Evolutionary conservation across 2,113 vertebrate species (phyloP), one percentile per base, ranked within the genome.

Genomic region (Neogale vison): DNA sequence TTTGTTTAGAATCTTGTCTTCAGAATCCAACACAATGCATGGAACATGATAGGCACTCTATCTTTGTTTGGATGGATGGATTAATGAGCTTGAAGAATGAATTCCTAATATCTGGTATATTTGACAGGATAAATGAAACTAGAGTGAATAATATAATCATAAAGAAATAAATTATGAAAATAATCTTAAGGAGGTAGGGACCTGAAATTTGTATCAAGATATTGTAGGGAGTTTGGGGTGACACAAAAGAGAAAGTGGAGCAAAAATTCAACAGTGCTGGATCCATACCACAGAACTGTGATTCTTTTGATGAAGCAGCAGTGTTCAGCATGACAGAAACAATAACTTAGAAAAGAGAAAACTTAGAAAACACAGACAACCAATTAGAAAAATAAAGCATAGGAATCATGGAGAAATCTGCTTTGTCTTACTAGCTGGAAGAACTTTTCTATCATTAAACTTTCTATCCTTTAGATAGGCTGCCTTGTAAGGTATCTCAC

Each of bases 371-470:
- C 50, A 72, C 9, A 76, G 14, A 4, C 45, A 67, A 29, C 10
- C 15, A n/a, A 65, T 74, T n/a, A 61, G 47, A 88, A 83, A 92
- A 96, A 6, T n/a, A 93, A 71, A 55, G 88, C n/a, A 6, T 84
- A 61, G 6, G 88, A 61, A 1, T 89, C 18, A 34, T 50, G 71
- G 57, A 71, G 13, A 88, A 93, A n/a, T 17, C 11, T 84, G 8
- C 69, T 88, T 85, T 81, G 31, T 82, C 52, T 95, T 6, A 96
- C 29, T 67, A 92, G 52, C n/a, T 97, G 7, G 13, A 94, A 87
- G 67, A 89, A 90, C 4, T 57, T 79, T 52, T 71, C 15, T 61
- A 6, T 71, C 72, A 86, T 80, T 47, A 88, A 85, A 71, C 23
- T 20, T 84, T 42, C 17, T 85, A 10, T 71, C 17, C 18, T 20